Percentiles rank a stretch among this genome's conserved stretches.
phyloP scores from a whole-genome alignment of 2,797 vertebrate species.

The Austrolebias charrua region DNA sequence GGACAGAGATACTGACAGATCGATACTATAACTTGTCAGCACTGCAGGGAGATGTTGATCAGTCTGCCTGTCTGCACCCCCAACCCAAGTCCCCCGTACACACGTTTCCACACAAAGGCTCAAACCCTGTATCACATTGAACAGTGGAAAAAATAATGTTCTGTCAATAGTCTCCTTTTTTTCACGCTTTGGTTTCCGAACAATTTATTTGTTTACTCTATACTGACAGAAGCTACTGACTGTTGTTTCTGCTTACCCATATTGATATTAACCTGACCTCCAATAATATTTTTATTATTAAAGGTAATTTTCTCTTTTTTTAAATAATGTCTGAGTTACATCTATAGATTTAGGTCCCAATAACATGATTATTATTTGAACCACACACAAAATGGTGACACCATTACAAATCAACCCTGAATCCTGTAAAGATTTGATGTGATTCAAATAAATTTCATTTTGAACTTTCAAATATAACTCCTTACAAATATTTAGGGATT shows the following conservation, averaged over 20 bases:
- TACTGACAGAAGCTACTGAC: not conserved
- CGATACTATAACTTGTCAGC: slow-evolving; percentile 64
- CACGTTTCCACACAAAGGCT: slow-evolving; percentile 16
- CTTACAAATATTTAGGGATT: too few species aligned
- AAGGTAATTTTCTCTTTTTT: not conserved
- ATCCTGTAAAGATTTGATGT: slow-evolving; percentile 31
- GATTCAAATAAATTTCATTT: too few species aligned
- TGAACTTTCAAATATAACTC: too few species aligned
- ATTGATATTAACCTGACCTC: too few species aligned
- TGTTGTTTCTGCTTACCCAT: too few species aligned
- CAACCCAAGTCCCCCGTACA: slow-evolving; percentile 22
- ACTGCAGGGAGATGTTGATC: slow-evolving; percentile 70
- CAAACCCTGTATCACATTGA: slow-evolving; percentile 39
- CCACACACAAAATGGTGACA: not conserved
- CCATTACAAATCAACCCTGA: slow-evolving; percentile 23
- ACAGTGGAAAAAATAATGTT: slow-evolving; percentile 51
- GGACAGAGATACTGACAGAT: slow-evolving; percentile 53
- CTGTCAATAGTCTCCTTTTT: slow-evolving; percentile 41
- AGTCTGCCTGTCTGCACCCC: slow-evolving; percentile 46
- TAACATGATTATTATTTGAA: not conserved
- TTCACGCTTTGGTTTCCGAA: not conserved
- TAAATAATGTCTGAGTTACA: not conserved
- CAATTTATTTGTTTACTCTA: not conserved
- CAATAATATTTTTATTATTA: too few species aligned
- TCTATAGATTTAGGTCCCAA: not conserved